Percentiles rank a stretch among this genome's conserved stretches.
Conservation (phyloP, 1,140 invertebrate species). For the Paraescarpia echinospica region DNA sequence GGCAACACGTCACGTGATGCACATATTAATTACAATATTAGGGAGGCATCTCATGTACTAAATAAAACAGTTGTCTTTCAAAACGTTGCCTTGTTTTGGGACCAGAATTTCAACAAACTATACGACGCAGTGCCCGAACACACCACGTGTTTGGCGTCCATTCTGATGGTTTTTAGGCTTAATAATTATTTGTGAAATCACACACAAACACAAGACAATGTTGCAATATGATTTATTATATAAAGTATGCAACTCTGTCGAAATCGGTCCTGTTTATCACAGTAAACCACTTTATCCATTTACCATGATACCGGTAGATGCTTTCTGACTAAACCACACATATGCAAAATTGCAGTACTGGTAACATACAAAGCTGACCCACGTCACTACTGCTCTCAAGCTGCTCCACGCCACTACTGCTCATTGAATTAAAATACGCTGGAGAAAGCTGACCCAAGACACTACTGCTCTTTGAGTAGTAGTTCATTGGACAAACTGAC, state of each 20-base stretch:
- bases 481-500: too few species aligned
- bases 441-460: background rate
- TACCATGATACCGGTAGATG: too few species aligned
- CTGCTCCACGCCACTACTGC: background rate
- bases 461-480: background rate
- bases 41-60: too few species aligned
- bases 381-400: background rate
- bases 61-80: too few species aligned
- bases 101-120: too few species aligned
- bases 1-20: too few species aligned
- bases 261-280: background rate
- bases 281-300: background rate
- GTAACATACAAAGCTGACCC: background rate
- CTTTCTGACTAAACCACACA: background rate
- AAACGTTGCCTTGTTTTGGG: too few species aligned
- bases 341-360: background rate
- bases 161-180: background rate
- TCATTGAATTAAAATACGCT: background rate
- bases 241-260: background rate
- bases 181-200: background rate
- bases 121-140: background rate
- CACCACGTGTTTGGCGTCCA: background rate
- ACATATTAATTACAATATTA: too few species aligned
- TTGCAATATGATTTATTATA: slow-evolving; percentile 6
- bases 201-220: background rate